A percentile compares a stretch with the other conserved stretches of the same genome.
Conservation (phyloP, 1,140 invertebrate genomes). For the Drosophila serrata region DNA sequence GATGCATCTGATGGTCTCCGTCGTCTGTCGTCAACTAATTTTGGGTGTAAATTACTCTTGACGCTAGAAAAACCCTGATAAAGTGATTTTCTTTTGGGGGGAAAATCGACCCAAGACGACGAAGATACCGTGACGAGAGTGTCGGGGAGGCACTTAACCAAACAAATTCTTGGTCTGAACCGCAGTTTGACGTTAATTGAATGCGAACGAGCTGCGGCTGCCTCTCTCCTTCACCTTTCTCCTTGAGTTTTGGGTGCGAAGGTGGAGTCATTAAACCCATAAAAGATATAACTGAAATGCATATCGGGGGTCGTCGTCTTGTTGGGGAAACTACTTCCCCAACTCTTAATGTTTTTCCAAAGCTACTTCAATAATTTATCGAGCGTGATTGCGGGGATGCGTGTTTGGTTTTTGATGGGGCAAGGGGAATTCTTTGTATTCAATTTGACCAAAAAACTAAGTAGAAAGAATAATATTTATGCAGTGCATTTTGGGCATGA, state of each 20-base stretch:
- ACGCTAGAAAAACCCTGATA: conserved; percentile 66
- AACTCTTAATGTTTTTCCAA: too few relatives aligned
- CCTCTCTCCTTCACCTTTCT: conserved; percentile 52
- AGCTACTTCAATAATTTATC: conserved; percentile 78
- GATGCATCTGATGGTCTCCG: conserved; percentile 41
- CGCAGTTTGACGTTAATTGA: conserved; percentile 71
- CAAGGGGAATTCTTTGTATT: conserved; percentile 33
- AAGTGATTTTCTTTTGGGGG: conserved; percentile 58
- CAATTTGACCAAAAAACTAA: conserved; percentile 61
- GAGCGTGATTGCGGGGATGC: conserved; percentile 58
- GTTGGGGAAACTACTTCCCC: background rate
- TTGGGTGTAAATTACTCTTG: conserved; percentile 70
- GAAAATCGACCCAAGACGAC: background rate
- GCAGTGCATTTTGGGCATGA: conserved; percentile 67
- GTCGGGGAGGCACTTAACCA: conserved; percentile 53
- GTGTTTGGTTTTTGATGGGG: conserved; percentile 21
- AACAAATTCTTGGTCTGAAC: conserved; percentile 26
- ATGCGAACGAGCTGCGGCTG: conserved; percentile 68
- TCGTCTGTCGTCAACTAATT: conserved; percentile 48
- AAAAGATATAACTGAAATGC: conserved; percentile 67
- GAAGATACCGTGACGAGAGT: conserved; percentile 35
- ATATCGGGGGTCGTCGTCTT: conserved; percentile 37
- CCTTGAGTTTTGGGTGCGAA: conserved; percentile 3
- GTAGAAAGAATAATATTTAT: conserved; percentile 78
- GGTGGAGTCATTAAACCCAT: conserved; percentile 76